These are phyloP conservation scores for Cydia strobilella DNA, from an alignment of 1,140 invertebrate genomes.

Conservation along the genomic window DNA sequence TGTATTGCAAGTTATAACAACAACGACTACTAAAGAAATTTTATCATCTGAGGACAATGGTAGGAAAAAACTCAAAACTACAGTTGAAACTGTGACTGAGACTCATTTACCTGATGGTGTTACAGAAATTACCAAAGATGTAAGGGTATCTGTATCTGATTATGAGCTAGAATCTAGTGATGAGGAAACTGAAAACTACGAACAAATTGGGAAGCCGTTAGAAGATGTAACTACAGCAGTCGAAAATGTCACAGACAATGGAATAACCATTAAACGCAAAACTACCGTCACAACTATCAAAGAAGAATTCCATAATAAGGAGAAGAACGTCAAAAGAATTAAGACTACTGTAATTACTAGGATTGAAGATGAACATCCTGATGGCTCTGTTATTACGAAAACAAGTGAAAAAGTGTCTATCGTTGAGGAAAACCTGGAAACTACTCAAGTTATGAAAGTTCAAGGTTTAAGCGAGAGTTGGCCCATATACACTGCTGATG, in stretches of 20 bases:
- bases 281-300: constrained; percentile 58
- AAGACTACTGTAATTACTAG: constrained; percentile 67
- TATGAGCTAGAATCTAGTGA: constrained; percentile 49
- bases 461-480: not conserved
- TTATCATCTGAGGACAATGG: constrained; percentile 56
- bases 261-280: constrained; percentile 60
- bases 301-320: constrained; percentile 57
- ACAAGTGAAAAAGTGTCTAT: constrained; percentile 65
- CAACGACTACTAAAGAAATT: constrained; percentile 69
- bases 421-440: constrained; percentile 47
- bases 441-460: not conserved
- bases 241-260: constrained; percentile 57
- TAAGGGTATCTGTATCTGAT: constrained; percentile 70
- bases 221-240: constrained; percentile 53
- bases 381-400: constrained; percentile 70
- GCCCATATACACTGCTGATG: not conserved
- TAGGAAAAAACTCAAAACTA: constrained; percentile 73
- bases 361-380: constrained; percentile 70
- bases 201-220: constrained; percentile 52
- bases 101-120: constrained; percentile 64
- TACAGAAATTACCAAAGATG: constrained; percentile 74
- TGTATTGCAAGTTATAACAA: constrained; percentile 68
- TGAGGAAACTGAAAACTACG: constrained; percentile 60
- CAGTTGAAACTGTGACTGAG: constrained; percentile 70
- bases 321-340: constrained; percentile 52